Base-by-base conservation (phyloP, 2,888 invertebrate species). In the Rhopalosiphum nymphaeae region DNA sequence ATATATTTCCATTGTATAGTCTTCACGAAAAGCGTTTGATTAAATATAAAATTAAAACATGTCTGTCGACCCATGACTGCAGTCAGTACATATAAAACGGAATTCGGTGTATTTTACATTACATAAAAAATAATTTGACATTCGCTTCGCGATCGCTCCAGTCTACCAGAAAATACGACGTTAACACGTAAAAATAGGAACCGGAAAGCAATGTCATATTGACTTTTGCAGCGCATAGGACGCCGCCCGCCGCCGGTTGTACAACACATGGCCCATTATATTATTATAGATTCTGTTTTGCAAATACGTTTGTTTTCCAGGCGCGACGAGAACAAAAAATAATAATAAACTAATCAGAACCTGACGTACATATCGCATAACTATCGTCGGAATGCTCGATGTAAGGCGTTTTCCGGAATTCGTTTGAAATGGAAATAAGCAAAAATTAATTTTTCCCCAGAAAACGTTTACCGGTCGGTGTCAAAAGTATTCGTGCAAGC, bases 391-490 rank as follows among this genome's bases (percentile, higher is more conserved):
- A 89, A 89, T 89, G 42, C 42, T 42, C 4, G 89, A 26, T 2
- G 29, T 25, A 44, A 89, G 36, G 78, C 16, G 53, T 21, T 46
- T 67, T 57, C 42, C 29, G 91, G 84, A 84, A 91, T 91, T 84
- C 91, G 91, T 56, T 84, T 56, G 53, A 36, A 56, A 91, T 56
- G 84, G 53, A 91, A 91, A 91, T 91, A 56, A 91, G 91, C 84
- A 84, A 84, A 91, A 91, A 91, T 91, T 91, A 84, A 91, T 84
- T 84, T 91, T 56, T 56, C 16, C 26, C 91, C 26, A n/a, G 44
- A 44, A 90, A 90, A 61, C 61, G 61, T 46, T 46, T 67, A 46
- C 61, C 61, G 57, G 16, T 26, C 86, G 46, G 86, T 29, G 46
- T 46, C 86, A n/a, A n/a, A 67, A 90, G 46, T 46, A 90, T 90